Base-by-base conservation (phyloP, 92 coral and sea anemone species). In the Heteractis magnifica region DNA sequence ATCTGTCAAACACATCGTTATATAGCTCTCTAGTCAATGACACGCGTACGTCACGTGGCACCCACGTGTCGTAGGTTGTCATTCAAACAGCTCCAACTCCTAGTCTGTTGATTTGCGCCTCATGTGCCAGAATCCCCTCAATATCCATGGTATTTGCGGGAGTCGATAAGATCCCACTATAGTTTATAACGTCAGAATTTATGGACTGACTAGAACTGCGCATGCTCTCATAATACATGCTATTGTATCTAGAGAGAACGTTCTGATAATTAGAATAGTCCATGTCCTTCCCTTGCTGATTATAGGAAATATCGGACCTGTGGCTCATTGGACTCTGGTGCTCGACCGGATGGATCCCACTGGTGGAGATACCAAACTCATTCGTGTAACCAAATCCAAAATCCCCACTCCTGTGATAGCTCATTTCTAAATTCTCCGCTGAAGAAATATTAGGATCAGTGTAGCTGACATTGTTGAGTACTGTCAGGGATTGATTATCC, bases 401-500 rank as follows among this genome's bases (percentile, higher is more conserved):
- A 81, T 88, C 85, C 82, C 82, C 92, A 75, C 70, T 88, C 75
- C 92, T 84, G 68, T 78, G 91, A 53, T 59, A 91, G 85, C 76
- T 78, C 77, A 91, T 75, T 72, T 77, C 78, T 55, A 59, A 56
- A 82, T 91, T 88, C 49, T 59, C 65, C 14, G 76, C 81, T 5
- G 87, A 52, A 56, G 84, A 19, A n/a, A 44, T 49, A 11, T 78
- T 48, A 48, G 87, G 85, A 73, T 93, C 94, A 60, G 86, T 68
- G 75, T 86, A 59, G 77, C 65, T 89, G 12, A 89, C 87, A 7
- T 92, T 86, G 65, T 87, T 93, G 49, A 93, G 82, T 12, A 89
- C 88, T 74, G 94, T 82, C 9, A 91, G 89, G 56, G 93, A 83
- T n/a, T 81, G 82, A n/a, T 85, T 79, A 7, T 93, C 98, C 7